Evolutionary conservation across 2,797 vertebrate species (phyloP).

Genomic region (Pelobates cultripes): DNA sequence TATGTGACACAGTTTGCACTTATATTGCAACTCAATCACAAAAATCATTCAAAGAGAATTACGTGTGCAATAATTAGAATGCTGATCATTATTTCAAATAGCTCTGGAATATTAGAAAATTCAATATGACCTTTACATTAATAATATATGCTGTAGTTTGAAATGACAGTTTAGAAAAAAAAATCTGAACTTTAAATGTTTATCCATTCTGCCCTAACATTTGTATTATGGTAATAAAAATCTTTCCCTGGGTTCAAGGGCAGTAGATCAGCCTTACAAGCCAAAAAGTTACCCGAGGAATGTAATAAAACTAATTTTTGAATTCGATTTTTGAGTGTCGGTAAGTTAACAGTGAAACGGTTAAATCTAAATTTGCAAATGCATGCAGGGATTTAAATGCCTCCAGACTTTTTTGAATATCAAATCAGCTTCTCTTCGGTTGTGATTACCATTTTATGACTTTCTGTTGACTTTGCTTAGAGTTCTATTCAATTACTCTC

Average conservation of each 20-base stretch:
- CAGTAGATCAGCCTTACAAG: constrained; percentile 1
- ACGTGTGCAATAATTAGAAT: constrained; percentile 41
- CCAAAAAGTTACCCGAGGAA: constrained; percentile 11
- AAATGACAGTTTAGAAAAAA: constrained; percentile 21
- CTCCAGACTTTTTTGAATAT: constrained; percentile 43
- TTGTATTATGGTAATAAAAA: constrained; percentile 45
- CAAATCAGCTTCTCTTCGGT: constrained; percentile 36
- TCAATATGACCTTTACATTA: constrained; percentile 41
- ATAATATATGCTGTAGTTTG: constrained; percentile 29
- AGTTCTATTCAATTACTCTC: constrained; percentile 54
- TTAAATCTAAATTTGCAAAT: constrained; percentile 33
- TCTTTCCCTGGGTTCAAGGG: constrained; percentile 12
- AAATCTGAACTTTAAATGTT: constrained; percentile 32
- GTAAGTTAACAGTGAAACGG: background rate
- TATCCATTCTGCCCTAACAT: constrained; percentile 25
- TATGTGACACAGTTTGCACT: constrained; percentile 19
- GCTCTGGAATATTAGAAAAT: constrained; percentile 33
- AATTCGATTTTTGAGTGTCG: background rate
- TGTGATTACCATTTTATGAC: constrained; percentile 51
- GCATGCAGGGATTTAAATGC: constrained; percentile 26
- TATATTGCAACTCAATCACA: constrained; percentile 37
- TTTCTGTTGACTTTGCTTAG: constrained; percentile 52
- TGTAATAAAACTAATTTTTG: constrained; percentile 9
- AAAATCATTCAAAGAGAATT: constrained; percentile 48
- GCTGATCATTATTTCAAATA: constrained; percentile 46